phyloP scores from a whole-genome alignment of 2,888 invertebrate genomes.

The Drosophila maculinotata region DNA sequence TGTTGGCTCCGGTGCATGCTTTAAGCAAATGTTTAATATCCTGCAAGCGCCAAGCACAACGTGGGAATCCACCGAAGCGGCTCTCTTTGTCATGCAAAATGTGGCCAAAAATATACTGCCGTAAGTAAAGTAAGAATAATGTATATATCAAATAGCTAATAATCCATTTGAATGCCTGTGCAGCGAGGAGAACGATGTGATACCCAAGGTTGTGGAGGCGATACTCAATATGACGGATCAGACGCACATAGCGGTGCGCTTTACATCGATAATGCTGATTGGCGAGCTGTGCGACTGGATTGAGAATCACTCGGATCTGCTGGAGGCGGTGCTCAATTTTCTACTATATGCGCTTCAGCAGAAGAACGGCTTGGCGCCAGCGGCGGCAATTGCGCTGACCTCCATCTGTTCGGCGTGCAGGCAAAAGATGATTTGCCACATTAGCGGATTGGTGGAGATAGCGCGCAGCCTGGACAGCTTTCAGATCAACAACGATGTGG shows the following conservation, averaged over 20 bases:
- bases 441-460: conserved; percentile 90
- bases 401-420: conserved; percentile 94
- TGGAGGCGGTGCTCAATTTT: conserved; percentile 93
- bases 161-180: conserved; percentile 48
- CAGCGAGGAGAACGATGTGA: conserved; percentile 95
- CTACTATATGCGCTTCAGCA: conserved; percentile 91
- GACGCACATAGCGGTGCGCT: conserved; percentile 94
- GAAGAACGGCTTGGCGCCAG: conserved; percentile 89
- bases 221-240: conserved; percentile 93
- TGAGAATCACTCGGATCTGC: conserved; percentile 92
- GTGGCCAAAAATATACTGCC: conserved; percentile 97
- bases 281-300: conserved; percentile 98
- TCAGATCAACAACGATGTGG: conserved; percentile 90
- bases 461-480: conserved; percentile 90
- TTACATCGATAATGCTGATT: conserved; percentile 94
- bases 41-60: conserved; percentile 90
- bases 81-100: conserved; percentile 97
- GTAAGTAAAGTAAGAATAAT: conserved; percentile 87
- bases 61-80: conserved; percentile 97
- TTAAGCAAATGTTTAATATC: conserved; percentile 94
- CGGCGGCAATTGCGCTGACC: conserved; percentile 93
- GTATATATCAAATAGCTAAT: neutral
- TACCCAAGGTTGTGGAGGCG: conserved; percentile 96
- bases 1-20: conserved; percentile 96
- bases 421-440: conserved; percentile 91